A percentile compares a stretch with the other conserved stretches of the same genome.
These are phyloP conservation scores for Caenorhabditis angaria DNA, from an alignment of 2,888 invertebrate species.

Conservation along the genomic window DNA sequence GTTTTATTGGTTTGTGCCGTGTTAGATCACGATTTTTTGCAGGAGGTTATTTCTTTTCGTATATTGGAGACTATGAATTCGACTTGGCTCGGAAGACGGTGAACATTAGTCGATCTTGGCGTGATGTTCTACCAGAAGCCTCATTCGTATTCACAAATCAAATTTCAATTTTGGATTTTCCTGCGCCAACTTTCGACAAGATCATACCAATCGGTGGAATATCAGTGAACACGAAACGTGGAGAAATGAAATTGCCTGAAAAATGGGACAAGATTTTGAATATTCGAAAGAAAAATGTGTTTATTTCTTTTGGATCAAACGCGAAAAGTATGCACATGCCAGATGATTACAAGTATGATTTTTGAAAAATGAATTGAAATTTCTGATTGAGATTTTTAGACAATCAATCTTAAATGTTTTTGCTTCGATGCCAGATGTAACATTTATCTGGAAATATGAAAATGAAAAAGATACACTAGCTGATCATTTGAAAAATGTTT, in stretches of 20 bases:
- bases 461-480: conserved; percentile 23
- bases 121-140: conserved; percentile 38
- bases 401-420: conserved; percentile 25
- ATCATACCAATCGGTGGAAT: conserved; percentile 45
- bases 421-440: conserved; percentile 33
- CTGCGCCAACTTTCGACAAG: conserved; percentile 48
- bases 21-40: not conserved
- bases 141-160: conserved; percentile 47
- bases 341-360: conserved; percentile 16
- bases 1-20: not conserved
- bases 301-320: conserved; percentile 49
- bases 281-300: conserved; percentile 31
- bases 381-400: not conserved
- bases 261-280: conserved; percentile 40
- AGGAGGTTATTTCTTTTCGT: not conserved
- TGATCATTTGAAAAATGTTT: conserved; percentile 45
- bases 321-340: conserved; percentile 38
- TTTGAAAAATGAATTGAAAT: not conserved
- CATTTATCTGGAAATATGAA: conserved; percentile 61
- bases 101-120: conserved; percentile 13
- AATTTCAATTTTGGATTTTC: conserved; percentile 50
- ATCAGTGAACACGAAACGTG: conserved; percentile 25
- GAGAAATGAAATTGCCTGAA: conserved; percentile 25
- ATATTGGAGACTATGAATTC: conserved; percentile 5
- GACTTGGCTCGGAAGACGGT: conserved; percentile 9